phyloP scores from a whole-genome alignment of 2,888 invertebrate species.

The Tubulanus polymorphus region DNA sequence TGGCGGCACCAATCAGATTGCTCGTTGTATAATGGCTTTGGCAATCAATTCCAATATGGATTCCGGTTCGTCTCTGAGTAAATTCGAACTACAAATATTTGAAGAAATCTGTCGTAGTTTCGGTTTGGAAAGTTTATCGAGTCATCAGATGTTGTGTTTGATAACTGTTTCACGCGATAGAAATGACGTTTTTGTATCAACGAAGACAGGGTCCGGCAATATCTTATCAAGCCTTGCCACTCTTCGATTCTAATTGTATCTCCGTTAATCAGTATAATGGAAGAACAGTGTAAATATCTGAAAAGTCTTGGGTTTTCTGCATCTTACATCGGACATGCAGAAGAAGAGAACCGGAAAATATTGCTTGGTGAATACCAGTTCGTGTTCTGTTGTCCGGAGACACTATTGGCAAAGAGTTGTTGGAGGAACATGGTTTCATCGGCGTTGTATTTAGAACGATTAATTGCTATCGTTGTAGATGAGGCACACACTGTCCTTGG shows the following conservation, averaged over 20 bases:
- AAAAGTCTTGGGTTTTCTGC: conserved; percentile 10
- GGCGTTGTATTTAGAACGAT: conserved; percentile 1
- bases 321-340: conserved; percentile 13
- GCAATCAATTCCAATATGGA: too few relatives aligned
- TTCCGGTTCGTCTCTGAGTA: too few relatives aligned
- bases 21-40: too few relatives aligned
- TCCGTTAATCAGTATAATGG: conserved; percentile 12
- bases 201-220: neutral
- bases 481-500: conserved; percentile 16
- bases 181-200: neutral
- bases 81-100: neutral
- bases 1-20: too few relatives aligned
- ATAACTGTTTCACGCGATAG: neutral
- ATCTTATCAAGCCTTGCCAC: neutral
- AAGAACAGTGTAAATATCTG: conserved; percentile 10
- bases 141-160: neutral
- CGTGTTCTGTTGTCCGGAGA: conserved; percentile 14
- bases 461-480: conserved; percentile 12
- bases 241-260: conserved; percentile 10
- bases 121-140: neutral
- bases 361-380: conserved; percentile 8
- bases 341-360: conserved; percentile 4
- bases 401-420: conserved; percentile 5
- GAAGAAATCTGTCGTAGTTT: neutral
- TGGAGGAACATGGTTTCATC: conserved; percentile 12